Base-by-base conservation (phyloP, 2,113 vertebrate genomes). In the Heptranchias perlo region DNA sequence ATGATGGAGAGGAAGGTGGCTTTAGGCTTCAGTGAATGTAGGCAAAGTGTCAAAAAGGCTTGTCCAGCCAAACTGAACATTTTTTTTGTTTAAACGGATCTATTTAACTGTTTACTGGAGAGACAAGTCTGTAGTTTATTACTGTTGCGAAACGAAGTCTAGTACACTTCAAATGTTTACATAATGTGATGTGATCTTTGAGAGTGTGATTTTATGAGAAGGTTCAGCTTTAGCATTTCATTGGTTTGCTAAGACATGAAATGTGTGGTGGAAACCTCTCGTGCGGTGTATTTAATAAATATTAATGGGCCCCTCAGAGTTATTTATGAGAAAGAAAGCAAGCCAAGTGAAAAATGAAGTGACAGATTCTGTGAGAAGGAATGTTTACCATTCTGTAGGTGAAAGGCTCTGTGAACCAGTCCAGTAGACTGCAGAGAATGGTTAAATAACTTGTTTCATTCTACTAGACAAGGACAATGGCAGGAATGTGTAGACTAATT, bases 211-310 rank as follows among this genome's bases (percentile, higher is more conserved):
- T 82, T n/a, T 78, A 78, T 78, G 73, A 84, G 78, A 84, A 44
- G 78, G n/a, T 86, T 86, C 82, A 86, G 82, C n/a, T 86, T 86
- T 49, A 86, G 82, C 82, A 86, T 47, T 86, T 18, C 44, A 86
- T 47, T 86, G 39, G 82, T 44, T 86, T 47, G 82, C 76, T 82
- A 16, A 82, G 76, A 82, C 13, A n/a, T 86, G 82, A 86, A 86
- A 86, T 47, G 82, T 47, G 44, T 86, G 82, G 4, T 49, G 39
- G 82, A 44, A 49, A 49, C 44, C 44, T 47, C 39, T 44, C 18
- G 11, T 47, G 14, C 23, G 18, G 44, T 86, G 39, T 86, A 44
- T 47, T 86, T 21, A 86, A 86, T 86, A 86, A 86, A 49, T 86
- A 86, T 86, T 47, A 21, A 86, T 47, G 82, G 82, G 16, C 21